Evolutionary conservation across 2,797 vertebrate species (phyloP), one percentile per base, ranked within the genome.

Genomic region (Pipistrellus pipistrellus): DNA sequence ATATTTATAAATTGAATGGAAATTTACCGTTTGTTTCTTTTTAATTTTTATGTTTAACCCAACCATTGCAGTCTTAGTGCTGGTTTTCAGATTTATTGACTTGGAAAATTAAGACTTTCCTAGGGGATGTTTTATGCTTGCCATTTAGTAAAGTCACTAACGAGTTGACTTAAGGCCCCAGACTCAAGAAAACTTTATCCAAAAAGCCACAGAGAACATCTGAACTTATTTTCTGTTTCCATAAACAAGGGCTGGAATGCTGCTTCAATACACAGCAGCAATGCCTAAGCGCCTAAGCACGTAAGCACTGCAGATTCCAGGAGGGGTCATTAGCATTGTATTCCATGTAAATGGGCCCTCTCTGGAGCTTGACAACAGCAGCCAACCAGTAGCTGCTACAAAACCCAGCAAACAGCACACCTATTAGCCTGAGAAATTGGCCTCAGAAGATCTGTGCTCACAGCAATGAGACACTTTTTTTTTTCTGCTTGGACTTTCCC

Each of bases 41-140:
- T 35, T 35, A 3, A 44, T 44, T 44, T 11, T 77, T 90, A n/a
- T 85, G 71, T 80, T 78, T 71, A 55, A 95, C 62, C 48, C 30
- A 72, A 21, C 88, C 46, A 73, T 82, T 96, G 92, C 25, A 68
- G 6, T 87, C 10, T 64, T 21, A 5, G 32, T 93, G 11, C 41
- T 85, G 20, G 7, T 57, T 72, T 91, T 95, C 64, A 95, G 53
- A 88, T 86, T 85, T 86, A 86, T 27, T 86, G 38, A 80, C 51
- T 88, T 83, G n/a, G 68, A 85, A 93, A 85, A 94, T 75, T 62
- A 80, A 91, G 71, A 48, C 48, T 73, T 82, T 59, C 71, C 35
- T 75, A 23, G 38, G 75, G 2, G 21, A 71, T 66, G 62, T 27
- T 92, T 95, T 83, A 35, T 59, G 44, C 2, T 41, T 88, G 20